phyloP scores from a whole-genome alignment of 2,888 invertebrate species.

The Ligdia adustata region DNA sequence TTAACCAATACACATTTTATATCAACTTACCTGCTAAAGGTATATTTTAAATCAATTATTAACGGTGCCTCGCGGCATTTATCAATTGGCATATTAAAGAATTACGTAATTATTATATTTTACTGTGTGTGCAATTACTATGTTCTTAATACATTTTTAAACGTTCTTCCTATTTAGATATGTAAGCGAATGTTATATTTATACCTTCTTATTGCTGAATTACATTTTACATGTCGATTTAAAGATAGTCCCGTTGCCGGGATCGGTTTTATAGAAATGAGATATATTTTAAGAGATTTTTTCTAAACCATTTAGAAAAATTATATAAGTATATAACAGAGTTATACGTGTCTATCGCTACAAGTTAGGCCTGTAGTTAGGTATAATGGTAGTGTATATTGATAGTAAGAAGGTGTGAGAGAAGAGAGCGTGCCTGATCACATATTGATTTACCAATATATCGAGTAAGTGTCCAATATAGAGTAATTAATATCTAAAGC shows the following conservation, averaged over 20 bases:
- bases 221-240: conserved; percentile 61
- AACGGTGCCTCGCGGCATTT: conserved; percentile 15
- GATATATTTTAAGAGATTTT: conserved; percentile 83
- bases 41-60: conserved; percentile 20
- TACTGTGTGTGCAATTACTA: conserved; percentile 77
- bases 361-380: conserved; percentile 65
- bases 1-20: neutral
- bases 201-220: conserved; percentile 55
- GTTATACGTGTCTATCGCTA: conserved; percentile 77
- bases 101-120: conserved; percentile 57
- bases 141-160: conserved; percentile 70
- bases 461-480: conserved; percentile 53
- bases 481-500: conserved; percentile 41
- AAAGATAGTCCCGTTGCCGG: conserved; percentile 56
- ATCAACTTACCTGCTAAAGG: conserved; percentile 1
- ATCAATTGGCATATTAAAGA: conserved; percentile 42
- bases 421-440: conserved; percentile 59
- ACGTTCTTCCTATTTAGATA: conserved; percentile 77
- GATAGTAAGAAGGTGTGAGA: conserved; percentile 50
- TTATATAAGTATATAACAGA: conserved; percentile 58
- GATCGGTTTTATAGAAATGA: conserved; percentile 57
- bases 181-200: conserved; percentile 75
- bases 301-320: conserved; percentile 74
- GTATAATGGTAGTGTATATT: conserved; percentile 49
- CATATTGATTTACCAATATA: conserved; percentile 63